Conservation (phyloP, 2,113 vertebrate species). For the Notarius quadriscutis region DNA sequence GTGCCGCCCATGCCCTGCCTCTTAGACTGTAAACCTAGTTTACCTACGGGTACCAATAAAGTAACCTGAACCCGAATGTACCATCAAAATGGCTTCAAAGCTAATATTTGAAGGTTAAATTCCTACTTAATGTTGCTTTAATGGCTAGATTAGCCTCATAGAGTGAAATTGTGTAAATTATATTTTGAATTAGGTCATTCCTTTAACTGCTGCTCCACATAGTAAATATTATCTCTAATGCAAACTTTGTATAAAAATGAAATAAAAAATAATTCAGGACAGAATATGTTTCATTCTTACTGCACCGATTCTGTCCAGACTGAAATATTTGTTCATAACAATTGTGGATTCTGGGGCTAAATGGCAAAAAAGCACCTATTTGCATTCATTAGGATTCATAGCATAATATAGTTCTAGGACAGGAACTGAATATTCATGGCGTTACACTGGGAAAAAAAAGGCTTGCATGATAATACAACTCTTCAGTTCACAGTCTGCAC, state of each 20-base stretch:
- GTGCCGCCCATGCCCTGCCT: too few species aligned
- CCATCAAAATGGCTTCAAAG: too few species aligned
- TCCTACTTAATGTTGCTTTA: not conserved
- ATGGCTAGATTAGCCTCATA: not conserved
- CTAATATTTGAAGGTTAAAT: too few species aligned
- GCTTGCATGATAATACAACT: not conserved
- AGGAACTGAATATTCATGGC: not conserved
- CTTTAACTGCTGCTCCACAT: not conserved
- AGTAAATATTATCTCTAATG: not conserved
- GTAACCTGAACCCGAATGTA: too few species aligned
- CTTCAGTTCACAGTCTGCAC: not conserved
- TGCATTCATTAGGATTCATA: conserved; percentile 2
- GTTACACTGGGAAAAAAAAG: not conserved
- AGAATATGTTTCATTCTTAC: not conserved
- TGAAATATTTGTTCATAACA: conserved; percentile 3
- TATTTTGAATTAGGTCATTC: not conserved
- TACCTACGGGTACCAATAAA: too few species aligned
- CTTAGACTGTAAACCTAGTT: too few species aligned
- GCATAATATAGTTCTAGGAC: not conserved
- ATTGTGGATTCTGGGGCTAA: not conserved
- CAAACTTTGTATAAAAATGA: not conserved
- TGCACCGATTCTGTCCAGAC: not conserved
- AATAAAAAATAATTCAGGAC: not conserved
- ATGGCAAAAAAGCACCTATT: not conserved
- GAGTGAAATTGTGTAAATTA: not conserved